Base-by-base conservation (phyloP, 2,888 invertebrate species). In the Drosophila robusta region DNA sequence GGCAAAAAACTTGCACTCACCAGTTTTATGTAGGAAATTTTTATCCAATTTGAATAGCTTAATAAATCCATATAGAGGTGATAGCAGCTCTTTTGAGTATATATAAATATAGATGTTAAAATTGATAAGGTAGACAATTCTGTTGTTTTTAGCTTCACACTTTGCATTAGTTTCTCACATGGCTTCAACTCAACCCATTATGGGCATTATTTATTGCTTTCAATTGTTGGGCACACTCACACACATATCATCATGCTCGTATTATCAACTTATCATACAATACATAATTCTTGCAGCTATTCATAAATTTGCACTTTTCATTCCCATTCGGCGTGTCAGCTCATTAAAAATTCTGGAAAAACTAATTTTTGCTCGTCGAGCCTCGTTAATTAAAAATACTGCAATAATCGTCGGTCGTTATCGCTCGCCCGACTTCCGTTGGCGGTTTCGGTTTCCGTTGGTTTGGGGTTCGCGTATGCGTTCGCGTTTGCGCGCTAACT, bases 11-110 rank as follows among this genome's bases (percentile, higher is more conserved):
- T 85, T 83, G 89, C 89, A 89, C 83, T 83, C 88, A 83, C 83
- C 83, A 85, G 86, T 57, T 82, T 70, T 5, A 66, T 55, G 78
- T 77, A 85, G 81, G 70, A 75, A 85, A 85, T 75, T 89, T 87
- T 57, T 87, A 83, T 83, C 83, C 83, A 89, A 87, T 87, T 89
- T 89, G 70, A 87, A 85, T 85, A 70, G 80, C 63, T 75, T 85
- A 81, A 81, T 81, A 85, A 75, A 83, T 83, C 82, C 82, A 89
- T 78, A 76, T 64, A 83, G 54, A 76, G 61, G 47, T 79, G 71
- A 51, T 61, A 52, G 60, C 39, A 57, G 49, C 14, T 41, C 14
- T 56, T 54, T 47, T 41, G n/a, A 32, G 65, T 52, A 61, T 70
- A 70, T 71, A 63, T 68, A 60, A 70, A 70, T 72, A 64, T 70